Evolutionary conservation across 2,888 invertebrate genomes (phyloP).

Genomic region (Galerucella pusilla): DNA sequence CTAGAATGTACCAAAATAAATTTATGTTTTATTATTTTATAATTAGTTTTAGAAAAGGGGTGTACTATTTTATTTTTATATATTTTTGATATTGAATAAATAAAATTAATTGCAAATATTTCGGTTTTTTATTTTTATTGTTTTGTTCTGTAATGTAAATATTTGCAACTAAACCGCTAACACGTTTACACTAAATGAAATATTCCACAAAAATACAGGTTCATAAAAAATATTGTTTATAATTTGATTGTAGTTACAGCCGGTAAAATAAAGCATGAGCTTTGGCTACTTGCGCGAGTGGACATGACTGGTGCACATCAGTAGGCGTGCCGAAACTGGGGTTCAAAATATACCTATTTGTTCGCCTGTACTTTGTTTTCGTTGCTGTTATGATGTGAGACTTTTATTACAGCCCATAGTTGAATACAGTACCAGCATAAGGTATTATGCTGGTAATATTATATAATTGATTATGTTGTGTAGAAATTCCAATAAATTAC

Average conservation of each 20-base stretch:
- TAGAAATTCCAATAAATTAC: too few relatives aligned
- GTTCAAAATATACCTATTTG: too few relatives aligned
- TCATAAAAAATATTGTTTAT: background rate
- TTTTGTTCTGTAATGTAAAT: constrained; percentile 23
- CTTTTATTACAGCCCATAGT: too few relatives aligned
- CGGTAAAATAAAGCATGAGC: too few relatives aligned
- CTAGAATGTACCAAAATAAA: constrained; percentile 14
- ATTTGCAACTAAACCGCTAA: constrained; percentile 24
- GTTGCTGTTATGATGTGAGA: too few relatives aligned
- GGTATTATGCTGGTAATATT: too few relatives aligned
- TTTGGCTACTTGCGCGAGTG: too few relatives aligned
- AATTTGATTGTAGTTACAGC: background rate
- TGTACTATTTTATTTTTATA: constrained; percentile 61
- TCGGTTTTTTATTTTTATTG: constrained; percentile 31
- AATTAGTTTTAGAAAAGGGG: constrained; percentile 53
- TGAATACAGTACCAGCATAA: too few relatives aligned
- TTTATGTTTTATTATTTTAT: constrained; percentile 26
- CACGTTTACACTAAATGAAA: background rate
- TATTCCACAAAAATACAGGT: background rate
- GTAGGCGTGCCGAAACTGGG: too few relatives aligned
- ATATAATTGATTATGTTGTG: too few relatives aligned
- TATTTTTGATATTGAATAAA: constrained; percentile 25
- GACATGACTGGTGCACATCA: too few relatives aligned
- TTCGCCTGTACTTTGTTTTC: too few relatives aligned
- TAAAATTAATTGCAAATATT: constrained; percentile 34